Evolutionary conservation across 2,113 vertebrate genomes (phyloP).

Genomic region (Amazona guildingii): DNA sequence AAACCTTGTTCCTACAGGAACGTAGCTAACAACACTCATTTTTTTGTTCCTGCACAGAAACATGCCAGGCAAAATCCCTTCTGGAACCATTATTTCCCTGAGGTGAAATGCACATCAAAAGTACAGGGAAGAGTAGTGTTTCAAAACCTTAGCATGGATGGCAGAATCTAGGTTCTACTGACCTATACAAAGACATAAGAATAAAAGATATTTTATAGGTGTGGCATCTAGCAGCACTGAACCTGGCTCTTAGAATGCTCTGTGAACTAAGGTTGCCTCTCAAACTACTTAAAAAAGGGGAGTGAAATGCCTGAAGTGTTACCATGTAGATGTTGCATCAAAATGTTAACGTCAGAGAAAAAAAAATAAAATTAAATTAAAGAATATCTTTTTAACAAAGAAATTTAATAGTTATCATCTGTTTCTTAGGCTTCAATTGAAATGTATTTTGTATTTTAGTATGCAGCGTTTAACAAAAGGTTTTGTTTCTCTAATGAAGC

Average conservation of each 20-base stretch:
- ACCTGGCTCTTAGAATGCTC: background rate
- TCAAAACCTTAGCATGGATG: background rate
- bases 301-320: background rate
- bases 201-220: background rate
- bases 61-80: background rate
- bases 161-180: background rate
- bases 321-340: background rate
- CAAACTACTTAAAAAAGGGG: background rate
- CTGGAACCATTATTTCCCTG: background rate
- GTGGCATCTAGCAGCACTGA: background rate
- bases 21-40: background rate
- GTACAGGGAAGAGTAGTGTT: accelerated
- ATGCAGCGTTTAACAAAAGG: background rate
- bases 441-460: background rate
- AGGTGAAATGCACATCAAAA: background rate
- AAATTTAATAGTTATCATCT: background rate
- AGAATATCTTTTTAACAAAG: background rate
- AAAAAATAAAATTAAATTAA: background rate
- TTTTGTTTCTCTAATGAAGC: background rate
- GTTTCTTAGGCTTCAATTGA: background rate
- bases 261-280: background rate
- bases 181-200: background rate
- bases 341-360: background rate
- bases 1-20: background rate
- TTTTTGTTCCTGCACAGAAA: background rate